A percentile compares a stretch with the other conserved stretches of the same genome.
Evolutionary conservation across 2,113 vertebrate genomes (phyloP).

Genomic region (Limanda limanda): DNA sequence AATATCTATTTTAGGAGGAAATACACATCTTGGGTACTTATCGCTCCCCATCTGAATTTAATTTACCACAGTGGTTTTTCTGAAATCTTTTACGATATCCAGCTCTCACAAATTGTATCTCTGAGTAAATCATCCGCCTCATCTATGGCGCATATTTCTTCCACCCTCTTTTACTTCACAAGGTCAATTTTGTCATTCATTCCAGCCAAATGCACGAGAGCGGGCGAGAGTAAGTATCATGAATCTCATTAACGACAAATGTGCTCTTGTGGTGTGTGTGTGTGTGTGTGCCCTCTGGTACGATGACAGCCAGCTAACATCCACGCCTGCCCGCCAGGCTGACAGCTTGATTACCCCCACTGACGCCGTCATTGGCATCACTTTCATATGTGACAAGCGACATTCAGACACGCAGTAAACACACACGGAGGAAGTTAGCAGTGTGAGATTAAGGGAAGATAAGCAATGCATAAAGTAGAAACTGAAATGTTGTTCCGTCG

Average conservation of each 20-base stretch:
- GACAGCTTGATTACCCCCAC: slow-evolving; percentile 62
- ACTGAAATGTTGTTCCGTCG: background rate
- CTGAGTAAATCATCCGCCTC: background rate
- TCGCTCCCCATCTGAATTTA: background rate
- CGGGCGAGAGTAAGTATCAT: slow-evolving; percentile 25
- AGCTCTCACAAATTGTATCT: background rate
- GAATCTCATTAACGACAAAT: slow-evolving; percentile 45
- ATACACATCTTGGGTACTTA: background rate
- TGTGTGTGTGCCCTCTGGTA: slow-evolving; percentile 2
- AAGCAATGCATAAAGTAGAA: background rate
- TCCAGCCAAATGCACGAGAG: slow-evolving; percentile 15
- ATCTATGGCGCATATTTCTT: background rate
- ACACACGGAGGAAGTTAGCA: slow-evolving; percentile 8
- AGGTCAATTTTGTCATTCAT: slow-evolving; percentile 15
- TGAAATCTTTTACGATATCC: background rate
- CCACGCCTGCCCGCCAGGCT: slow-evolving; percentile 18
- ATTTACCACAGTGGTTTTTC: background rate
- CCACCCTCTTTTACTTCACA: slow-evolving; percentile 1
- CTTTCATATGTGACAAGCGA: slow-evolving; percentile 58
- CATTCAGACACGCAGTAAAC: slow-evolving; percentile 30
- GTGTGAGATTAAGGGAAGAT: slow-evolving; percentile 4
- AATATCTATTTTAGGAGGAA: background rate
- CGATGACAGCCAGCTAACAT: slow-evolving; percentile 44
- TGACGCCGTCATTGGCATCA: slow-evolving; percentile 56
- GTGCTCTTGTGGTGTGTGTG: slow-evolving; percentile 1